phyloP scores from a whole-genome alignment of 2,113 vertebrate genomes.

The Psittacus erithacus region DNA sequence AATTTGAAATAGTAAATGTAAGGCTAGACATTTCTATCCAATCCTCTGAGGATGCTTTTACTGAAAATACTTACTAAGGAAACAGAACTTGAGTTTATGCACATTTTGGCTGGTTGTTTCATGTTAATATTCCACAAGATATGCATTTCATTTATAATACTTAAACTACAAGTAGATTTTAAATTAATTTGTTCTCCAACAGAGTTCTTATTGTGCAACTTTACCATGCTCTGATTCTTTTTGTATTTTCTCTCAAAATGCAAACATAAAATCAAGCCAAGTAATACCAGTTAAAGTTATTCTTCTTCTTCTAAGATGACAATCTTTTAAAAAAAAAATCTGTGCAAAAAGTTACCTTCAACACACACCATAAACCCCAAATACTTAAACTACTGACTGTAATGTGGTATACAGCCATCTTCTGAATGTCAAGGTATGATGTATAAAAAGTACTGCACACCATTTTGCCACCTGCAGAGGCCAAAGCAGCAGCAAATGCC shows the following conservation, averaged over 20 bases:
- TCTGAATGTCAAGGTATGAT: background rate
- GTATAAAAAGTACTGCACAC: background rate
- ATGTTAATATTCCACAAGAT: background rate
- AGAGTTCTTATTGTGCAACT: background rate
- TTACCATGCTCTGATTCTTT: background rate
- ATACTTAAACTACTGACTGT: background rate
- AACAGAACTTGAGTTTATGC: background rate
- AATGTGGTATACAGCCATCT: background rate
- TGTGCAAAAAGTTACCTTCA: background rate
- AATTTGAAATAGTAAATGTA: background rate
- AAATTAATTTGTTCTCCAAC: background rate
- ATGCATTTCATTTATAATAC: background rate
- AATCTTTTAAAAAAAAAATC: background rate
- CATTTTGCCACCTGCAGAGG: background rate
- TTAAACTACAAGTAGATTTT: background rate
- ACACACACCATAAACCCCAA: background rate
- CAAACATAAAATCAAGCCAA: background rate
- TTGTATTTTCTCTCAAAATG: background rate
- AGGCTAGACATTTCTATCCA: background rate
- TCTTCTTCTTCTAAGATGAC: background rate
- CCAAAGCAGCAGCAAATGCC: background rate
- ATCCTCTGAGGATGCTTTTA: background rate
- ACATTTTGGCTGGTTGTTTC: background rate
- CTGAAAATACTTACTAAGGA: background rate
- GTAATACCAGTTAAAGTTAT: background rate